phyloP scores from a whole-genome alignment of 2,888 invertebrate genomes.

The Smittia sp. region DNA sequence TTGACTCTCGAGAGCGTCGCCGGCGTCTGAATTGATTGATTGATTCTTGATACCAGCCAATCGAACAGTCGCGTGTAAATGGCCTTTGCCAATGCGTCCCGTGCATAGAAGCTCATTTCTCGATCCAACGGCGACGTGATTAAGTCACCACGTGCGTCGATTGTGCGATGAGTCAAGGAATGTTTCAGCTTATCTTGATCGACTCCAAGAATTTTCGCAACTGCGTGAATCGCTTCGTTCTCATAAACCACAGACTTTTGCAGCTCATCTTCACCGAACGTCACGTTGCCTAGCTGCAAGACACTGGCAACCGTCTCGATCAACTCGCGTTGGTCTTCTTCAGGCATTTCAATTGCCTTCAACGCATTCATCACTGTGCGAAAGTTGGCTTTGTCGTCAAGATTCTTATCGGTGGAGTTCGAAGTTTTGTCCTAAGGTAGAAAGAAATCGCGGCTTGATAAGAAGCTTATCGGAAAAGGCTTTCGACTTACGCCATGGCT shows the following conservation, averaged over 20 bases:
- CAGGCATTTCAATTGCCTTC: conserved; percentile 71
- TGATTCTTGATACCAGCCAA: conserved; percentile 82
- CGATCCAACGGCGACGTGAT: conserved; percentile 76
- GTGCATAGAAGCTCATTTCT: conserved; percentile 79
- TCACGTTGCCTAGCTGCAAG: conserved; percentile 82
- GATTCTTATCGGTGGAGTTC: conserved; percentile 48
- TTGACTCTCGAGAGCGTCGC: conserved; percentile 56
- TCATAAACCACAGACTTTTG: conserved; percentile 67
- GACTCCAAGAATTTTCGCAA: conserved; percentile 75
- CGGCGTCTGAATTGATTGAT: conserved; percentile 66
- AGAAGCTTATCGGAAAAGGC: neutral
- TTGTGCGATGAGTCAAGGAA: conserved; percentile 79
- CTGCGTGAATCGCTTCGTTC: conserved; percentile 62
- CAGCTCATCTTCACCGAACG: conserved; percentile 69
- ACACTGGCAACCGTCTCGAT: conserved; percentile 81
- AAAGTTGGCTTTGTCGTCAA: conserved; percentile 68
- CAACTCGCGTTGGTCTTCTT: conserved; percentile 70
- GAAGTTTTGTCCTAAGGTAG: conserved; percentile 10
- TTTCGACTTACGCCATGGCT: conserved; percentile 64
- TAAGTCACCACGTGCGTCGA: conserved; percentile 80
- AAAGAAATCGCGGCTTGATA: neutral
- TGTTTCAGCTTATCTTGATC: conserved; percentile 63
- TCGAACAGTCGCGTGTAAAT: conserved; percentile 87
- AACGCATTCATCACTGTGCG: conserved; percentile 69
- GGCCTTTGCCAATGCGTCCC: conserved; percentile 88